phyloP scores from a whole-genome alignment of 2,888 invertebrate species.

The Crematogaster levior region DNA sequence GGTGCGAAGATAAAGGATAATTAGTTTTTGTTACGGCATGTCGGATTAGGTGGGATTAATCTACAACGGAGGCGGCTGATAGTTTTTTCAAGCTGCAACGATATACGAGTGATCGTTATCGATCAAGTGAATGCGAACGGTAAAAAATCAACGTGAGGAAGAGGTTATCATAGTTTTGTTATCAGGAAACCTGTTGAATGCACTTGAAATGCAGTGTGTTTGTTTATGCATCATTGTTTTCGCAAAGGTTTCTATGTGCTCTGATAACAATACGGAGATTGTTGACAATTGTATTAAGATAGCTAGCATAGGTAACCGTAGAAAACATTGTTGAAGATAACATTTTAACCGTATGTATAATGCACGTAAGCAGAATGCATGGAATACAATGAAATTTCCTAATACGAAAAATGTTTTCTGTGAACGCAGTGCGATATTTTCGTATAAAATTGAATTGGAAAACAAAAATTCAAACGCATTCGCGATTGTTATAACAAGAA shows the following conservation, averaged over 20 bases:
- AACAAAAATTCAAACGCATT: constrained; percentile 35
- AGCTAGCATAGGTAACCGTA: too few relatives aligned
- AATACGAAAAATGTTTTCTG: background rate
- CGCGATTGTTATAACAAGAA: constrained; percentile 24
- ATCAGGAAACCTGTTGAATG: constrained; percentile 42
- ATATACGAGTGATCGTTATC: background rate
- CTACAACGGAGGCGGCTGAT: background rate
- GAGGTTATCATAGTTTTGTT: constrained; percentile 10
- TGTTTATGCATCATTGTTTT: constrained; percentile 24
- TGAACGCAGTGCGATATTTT: background rate
- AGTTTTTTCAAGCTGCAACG: background rate
- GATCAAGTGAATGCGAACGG: background rate
- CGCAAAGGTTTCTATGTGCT: constrained; percentile 8
- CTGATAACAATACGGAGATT: constrained; percentile 17
- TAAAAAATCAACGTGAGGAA: background rate
- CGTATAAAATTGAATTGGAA: background rate
- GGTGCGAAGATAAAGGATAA: constrained; percentile 9
- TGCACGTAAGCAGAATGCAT: background rate
- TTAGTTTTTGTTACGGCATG: background rate
- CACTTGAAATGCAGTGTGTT: constrained; percentile 24
- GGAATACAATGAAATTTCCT: background rate
- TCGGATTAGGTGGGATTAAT: constrained; percentile 2
- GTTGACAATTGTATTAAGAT: constrained; percentile 17
- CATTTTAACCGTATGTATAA: background rate
- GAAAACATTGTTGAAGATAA: background rate